Evolutionary conservation across 2,888 invertebrate genomes (phyloP), one percentile per base, ranked within the genome.

Genomic region (Gisinianus flammeolus): DNA sequence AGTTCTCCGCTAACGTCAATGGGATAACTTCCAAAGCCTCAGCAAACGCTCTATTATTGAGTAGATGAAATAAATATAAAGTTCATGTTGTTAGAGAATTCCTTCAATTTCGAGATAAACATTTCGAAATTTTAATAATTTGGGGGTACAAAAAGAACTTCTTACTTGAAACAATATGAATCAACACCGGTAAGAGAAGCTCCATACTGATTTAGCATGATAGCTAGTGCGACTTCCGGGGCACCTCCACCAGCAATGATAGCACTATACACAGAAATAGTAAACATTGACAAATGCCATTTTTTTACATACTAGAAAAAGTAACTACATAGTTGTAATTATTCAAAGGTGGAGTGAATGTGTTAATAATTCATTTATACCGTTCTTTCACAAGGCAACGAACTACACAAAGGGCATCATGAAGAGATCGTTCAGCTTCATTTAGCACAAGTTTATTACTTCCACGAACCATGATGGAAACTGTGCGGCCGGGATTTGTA

Each of bases 241-340:
- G 98, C 97, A 67, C 98, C 99, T 70, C 98, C 99, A 80, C 99
- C 99, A 75, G 97, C 93, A 87, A 98, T 92, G 85, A 97, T 89
- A 66, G 95, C 95, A 79, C 92, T 90, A 81, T 31, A 85, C 76
- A 77, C 67, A 70, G 35, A 56, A 71, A 74, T 35, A 5, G 22
- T 35, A 24, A 24, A 10, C 22, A 4, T 8, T 22, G 31, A 33
- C 8, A 33, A 64, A 35, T n/a, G n/a, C n/a, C n/a, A n/a, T n/a
- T n/a, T n/a, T n/a, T n/a, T n/a, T n/a, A n/a, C n/a, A n/a, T n/a
- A n/a, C n/a, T n/a, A n/a, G n/a, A n/a, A n/a, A n/a, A n/a, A n/a
- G n/a, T n/a, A n/a, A n/a, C n/a, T n/a, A n/a, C n/a, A n/a, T n/a
- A n/a, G n/a, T 33, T 12, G 16, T 30, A 33, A 30, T 12, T 67